Percentiles rank a stretch among this genome's conserved stretches.
Conservation (phyloP, 2,888 invertebrate species). For the Phalera bucephala region DNA sequence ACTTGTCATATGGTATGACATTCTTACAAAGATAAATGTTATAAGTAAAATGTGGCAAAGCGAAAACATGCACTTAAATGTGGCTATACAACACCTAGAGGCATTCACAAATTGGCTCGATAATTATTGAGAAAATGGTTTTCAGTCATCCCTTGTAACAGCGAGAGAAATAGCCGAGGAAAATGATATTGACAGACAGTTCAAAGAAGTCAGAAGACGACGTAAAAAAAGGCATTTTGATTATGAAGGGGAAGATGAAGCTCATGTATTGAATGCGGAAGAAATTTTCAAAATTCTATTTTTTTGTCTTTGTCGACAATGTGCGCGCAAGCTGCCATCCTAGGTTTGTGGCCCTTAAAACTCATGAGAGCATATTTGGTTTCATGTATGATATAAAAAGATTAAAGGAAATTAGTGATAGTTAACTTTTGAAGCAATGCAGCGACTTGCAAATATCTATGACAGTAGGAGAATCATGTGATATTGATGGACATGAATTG, state of each 20-base stretch:
- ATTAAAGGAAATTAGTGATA: constrained; percentile 21
- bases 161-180: constrained; percentile 16
- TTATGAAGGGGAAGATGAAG: constrained; percentile 30
- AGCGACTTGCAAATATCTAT: constrained; percentile 27
- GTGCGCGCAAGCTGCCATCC: constrained; percentile 19
- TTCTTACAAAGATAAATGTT: constrained; percentile 12
- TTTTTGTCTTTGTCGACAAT: constrained; percentile 10
- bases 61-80: constrained; percentile 13
- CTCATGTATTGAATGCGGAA: constrained; percentile 17
- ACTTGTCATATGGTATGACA: constrained; percentile 10
- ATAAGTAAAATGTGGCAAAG: constrained; percentile 12
- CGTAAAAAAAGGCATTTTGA: constrained; percentile 19
- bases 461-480: constrained; percentile 27
- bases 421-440: constrained; percentile 23
- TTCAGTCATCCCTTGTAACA: constrained; percentile 17
- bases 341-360: constrained; percentile 9
- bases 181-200: constrained; percentile 8
- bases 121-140: background rate
- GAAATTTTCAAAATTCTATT: constrained; percentile 15
- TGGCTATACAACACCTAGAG: constrained; percentile 15
- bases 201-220: constrained; percentile 18
- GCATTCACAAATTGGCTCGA: constrained; percentile 3
- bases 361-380: constrained; percentile 10
- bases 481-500: constrained; percentile 24
- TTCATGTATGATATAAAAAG: constrained; percentile 9